These are phyloP conservation scores for Cherax quadricarinatus DNA, from an alignment of 1,140 invertebrate genomes.

Conservation along the genomic window DNA sequence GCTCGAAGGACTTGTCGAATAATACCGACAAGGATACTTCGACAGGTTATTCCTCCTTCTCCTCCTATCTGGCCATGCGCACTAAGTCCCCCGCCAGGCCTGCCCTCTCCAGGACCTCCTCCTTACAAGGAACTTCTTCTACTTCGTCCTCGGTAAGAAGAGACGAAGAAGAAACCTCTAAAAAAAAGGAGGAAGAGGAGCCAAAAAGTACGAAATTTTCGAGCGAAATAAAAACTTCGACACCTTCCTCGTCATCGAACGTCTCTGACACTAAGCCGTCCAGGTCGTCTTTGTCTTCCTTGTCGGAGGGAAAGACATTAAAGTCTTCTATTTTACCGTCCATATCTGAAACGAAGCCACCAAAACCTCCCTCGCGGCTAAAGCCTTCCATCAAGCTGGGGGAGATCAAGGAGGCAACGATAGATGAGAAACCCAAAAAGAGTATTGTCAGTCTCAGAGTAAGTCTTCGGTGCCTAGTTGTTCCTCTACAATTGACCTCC, in stretches of 20 bases:
- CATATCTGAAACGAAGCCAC: constrained; percentile 45
- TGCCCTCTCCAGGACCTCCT: constrained; percentile 45
- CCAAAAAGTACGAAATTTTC: constrained; percentile 36
- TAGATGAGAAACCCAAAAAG: constrained; percentile 58
- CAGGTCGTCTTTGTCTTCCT: neutral
- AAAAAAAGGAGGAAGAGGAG: constrained; percentile 28
- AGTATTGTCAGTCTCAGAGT: constrained; percentile 61
- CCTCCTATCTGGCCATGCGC: constrained; percentile 71
- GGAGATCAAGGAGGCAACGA: constrained; percentile 43
- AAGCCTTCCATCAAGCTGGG: constrained; percentile 40
- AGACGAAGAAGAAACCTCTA: constrained; percentile 33
- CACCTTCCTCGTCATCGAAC: neutral
- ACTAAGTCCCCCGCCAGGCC: constrained; percentile 71
- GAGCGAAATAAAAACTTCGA: constrained; percentile 48
- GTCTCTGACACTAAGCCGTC: constrained; percentile 19
- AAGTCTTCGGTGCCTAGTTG: neutral
- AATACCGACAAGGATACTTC: neutral
- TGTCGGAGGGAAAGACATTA: constrained; percentile 5
- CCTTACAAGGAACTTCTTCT: constrained; percentile 59
- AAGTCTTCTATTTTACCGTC: constrained; percentile 16
- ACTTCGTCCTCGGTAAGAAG: constrained; percentile 54
- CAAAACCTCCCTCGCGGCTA: constrained; percentile 56
- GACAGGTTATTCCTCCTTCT: constrained; percentile 54
- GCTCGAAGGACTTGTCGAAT: constrained; percentile 24
- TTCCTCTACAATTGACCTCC: no score